Conservation (phyloP, 2,797 vertebrate species). For the Synaphobranchus kaupii region DNA sequence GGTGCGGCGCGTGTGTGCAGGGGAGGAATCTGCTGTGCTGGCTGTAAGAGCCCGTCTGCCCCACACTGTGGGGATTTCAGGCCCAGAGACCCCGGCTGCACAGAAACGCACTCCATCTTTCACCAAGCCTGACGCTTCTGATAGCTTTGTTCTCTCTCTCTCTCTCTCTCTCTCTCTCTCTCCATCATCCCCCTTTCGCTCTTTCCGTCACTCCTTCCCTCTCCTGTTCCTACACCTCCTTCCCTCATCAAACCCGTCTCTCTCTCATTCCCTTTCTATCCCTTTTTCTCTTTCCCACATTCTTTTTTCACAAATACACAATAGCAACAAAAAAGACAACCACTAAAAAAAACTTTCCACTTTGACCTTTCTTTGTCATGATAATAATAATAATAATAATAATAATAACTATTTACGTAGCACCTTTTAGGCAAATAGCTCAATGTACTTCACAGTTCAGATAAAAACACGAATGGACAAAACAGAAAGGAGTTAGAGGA, state of each 20-base stretch:
- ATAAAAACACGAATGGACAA: not conserved
- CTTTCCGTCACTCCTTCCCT: conserved; percentile 35
- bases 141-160: conserved; percentile 45
- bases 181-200: not conserved
- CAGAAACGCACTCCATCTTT: conserved; percentile 67
- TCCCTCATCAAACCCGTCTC: conserved; percentile 40
- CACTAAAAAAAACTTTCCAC: not conserved
- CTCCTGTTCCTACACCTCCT: conserved; percentile 7
- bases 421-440: not conserved
- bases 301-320: not conserved
- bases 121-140: conserved; percentile 46
- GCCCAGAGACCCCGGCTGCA: conserved; percentile 58
- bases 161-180: conserved; percentile 34
- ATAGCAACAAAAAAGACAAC: not conserved
- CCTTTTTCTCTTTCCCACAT: not conserved
- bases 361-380: not conserved
- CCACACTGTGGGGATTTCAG: conserved; percentile 65
- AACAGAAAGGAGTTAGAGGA: no score
- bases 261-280: conserved; percentile 30
- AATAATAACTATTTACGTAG: not conserved
- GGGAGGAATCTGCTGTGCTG: conserved; percentile 64
- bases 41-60: conserved; percentile 50
- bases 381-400: not conserved
- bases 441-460: not conserved
- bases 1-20: conserved; percentile 34